Conservation (phyloP, 2,797 vertebrate genomes). For the Sebastiscus tertius region DNA sequence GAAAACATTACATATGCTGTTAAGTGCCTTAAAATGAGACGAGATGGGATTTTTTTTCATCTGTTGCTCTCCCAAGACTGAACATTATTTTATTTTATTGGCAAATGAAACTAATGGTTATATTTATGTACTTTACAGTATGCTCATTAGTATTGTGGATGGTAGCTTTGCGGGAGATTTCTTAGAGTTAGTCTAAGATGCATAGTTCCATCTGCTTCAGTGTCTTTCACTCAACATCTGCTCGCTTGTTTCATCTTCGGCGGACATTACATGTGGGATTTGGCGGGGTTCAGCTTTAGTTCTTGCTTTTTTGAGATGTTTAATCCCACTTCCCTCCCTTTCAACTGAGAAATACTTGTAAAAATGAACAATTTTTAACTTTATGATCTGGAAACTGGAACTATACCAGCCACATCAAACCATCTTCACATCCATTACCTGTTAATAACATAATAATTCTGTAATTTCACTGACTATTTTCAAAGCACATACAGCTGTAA, state of each 20-base stretch:
- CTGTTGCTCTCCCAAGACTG: neutral
- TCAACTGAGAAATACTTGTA: neutral
- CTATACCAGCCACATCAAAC: neutral
- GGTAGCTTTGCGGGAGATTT: slow-evolving; percentile 7
- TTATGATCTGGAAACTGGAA: neutral
- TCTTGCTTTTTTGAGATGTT: neutral
- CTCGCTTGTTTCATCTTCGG: slow-evolving; percentile 29
- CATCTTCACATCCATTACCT: neutral
- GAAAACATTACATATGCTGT: slow-evolving; percentile 8
- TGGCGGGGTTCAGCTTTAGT: neutral
- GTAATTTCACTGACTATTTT: neutral
- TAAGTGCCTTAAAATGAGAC: neutral
- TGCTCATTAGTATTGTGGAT: neutral
- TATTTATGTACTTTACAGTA: slow-evolving; percentile 17
- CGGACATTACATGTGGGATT: slow-evolving; percentile 23
- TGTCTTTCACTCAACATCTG: slow-evolving; percentile 39
- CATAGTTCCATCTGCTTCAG: slow-evolving; percentile 7
- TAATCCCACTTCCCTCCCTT: neutral
- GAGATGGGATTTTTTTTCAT: neutral
- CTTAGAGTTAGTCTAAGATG: slow-evolving; percentile 2
- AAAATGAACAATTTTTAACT: neutral
- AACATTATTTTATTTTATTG: neutral
- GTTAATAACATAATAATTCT: neutral
- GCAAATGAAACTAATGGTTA: neutral
- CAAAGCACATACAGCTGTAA: neutral